Evolutionary conservation across 2,888 invertebrate species (phyloP).

Genomic region (Charanyca ferruginea): DNA sequence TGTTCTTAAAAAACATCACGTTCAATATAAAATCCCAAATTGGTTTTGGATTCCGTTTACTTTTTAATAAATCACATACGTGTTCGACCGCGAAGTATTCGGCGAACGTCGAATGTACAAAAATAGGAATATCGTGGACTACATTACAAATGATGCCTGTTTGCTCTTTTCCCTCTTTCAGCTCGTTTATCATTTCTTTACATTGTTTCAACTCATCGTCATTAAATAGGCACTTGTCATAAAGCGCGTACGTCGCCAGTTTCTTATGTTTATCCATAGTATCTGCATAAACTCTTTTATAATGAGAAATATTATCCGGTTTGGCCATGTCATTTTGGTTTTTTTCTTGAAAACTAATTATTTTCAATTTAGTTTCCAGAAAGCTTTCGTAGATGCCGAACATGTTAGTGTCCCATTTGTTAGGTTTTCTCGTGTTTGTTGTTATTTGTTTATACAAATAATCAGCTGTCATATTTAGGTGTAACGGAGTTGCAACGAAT

Average conservation of each 20-base stretch:
- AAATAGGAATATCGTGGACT: conserved; percentile 17
- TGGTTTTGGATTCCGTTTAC: background rate
- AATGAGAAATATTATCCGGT: conserved; percentile 1
- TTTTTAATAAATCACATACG: conserved; percentile 21
- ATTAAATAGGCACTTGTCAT: no score
- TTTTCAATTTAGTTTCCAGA: no score
- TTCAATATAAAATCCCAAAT: no score
- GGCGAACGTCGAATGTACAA: conserved; percentile 24
- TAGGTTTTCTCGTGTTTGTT: background rate
- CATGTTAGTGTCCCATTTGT: background rate
- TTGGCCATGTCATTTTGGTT: no score
- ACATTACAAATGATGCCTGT: conserved; percentile 17
- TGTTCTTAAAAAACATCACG: no score
- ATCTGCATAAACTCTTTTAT: background rate
- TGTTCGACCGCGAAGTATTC: conserved; percentile 28
- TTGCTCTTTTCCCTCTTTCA: conserved; percentile 24
- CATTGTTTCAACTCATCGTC: no score
- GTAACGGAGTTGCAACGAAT: conserved; percentile 21
- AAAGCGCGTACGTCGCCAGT: no score
- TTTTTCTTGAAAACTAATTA: no score
- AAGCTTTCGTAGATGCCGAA: background rate
- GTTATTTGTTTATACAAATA: conserved; percentile 25
- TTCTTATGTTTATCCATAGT: conserved; percentile 9
- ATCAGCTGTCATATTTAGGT: conserved; percentile 29
- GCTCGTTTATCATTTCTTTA: no score